phyloP scores from a whole-genome alignment of 2,888 invertebrate genomes.

The Ceramica pisi region DNA sequence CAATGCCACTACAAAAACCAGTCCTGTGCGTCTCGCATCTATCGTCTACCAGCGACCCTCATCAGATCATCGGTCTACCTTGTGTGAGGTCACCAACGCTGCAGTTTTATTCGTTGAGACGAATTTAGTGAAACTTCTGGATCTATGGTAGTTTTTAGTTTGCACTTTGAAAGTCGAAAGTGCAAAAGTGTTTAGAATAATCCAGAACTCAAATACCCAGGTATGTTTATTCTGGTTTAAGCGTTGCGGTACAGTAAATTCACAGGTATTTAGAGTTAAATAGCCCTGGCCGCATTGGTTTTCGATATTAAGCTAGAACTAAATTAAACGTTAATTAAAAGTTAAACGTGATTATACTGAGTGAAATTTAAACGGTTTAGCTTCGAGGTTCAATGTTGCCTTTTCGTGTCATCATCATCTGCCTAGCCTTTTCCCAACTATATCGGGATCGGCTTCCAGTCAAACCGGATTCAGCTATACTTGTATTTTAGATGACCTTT shows the following conservation, averaged over 20 bases:
- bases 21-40: no score
- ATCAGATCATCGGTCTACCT: no score
- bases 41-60: no score
- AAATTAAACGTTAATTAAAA: constrained; percentile 18
- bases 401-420: not conserved
- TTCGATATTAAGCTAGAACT: constrained; percentile 12
- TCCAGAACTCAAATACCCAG: not conserved
- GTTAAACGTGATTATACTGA: not conserved
- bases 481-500: no score
- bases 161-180: not conserved
- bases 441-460: no score
- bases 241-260: constrained; percentile 20
- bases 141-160: not conserved
- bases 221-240: constrained; percentile 11
- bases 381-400: not conserved
- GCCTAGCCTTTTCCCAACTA: no score
- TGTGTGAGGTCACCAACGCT: no score
- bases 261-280: constrained; percentile 33
- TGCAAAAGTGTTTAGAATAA: constrained; percentile 2
- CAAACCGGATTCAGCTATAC: no score
- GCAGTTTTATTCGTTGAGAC: not conserved
- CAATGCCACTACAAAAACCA: no score
- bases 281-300: constrained; percentile 19
- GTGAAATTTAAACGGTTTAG: constrained; percentile 1
- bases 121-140: not conserved